Base-by-base conservation (phyloP, 37 sponge, comb jelly and placozoan genomes). In the Hormiphora californensis region DNA sequence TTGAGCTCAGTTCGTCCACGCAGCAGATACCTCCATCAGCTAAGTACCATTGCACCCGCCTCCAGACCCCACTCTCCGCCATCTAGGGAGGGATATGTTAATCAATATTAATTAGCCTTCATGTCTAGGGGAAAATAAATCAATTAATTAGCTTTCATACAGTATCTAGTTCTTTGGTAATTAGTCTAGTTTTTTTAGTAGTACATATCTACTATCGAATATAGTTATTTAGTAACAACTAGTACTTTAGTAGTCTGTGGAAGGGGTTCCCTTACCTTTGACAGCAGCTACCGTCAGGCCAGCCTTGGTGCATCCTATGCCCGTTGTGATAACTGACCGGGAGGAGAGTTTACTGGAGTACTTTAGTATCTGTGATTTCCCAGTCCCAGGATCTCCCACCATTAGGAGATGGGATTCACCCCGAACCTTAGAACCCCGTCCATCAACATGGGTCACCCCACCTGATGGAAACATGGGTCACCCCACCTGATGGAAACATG, bases 251-350 rank as follows among this genome's bases (percentile, higher is more conserved):
- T 46, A 46, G 51, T 15, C 8, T 46, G 8, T 46, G 51, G 51
- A 46, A 46, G 51, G 51, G 51, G 51, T 46, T 19, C 51, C 9
- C 23, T 19, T 28, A 43, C 92, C 95, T 92, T 92, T 94, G 59
- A 93, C 93, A 86, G 95, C 95, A 51, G 91, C 88, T n/a, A 95
- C 95, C 43, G 95, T 95, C 62, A 95, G 93, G 34, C 95, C 95
- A 49, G 95, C 95, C 36, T 85, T 90, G 41, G 95, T 95, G 69
- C 91, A 91, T 0, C 95, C 95, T 22, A 95, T 90, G 21, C 95
- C 95, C 25, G 93, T 95, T 23, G 95, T 95, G 54, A 95, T 88
- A 0, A 95, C 95, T 28, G 93, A 93, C 19, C 95, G 89, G 1
- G 95, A 93, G 38, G 91, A 86, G 28, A 95, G 88, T 41, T 88